A percentile compares a stretch with the other conserved stretches of the same genome.
These are phyloP conservation scores for Spheniscus humboldti DNA, from an alignment of 2,797 vertebrate species.

Conservation along the genomic window DNA sequence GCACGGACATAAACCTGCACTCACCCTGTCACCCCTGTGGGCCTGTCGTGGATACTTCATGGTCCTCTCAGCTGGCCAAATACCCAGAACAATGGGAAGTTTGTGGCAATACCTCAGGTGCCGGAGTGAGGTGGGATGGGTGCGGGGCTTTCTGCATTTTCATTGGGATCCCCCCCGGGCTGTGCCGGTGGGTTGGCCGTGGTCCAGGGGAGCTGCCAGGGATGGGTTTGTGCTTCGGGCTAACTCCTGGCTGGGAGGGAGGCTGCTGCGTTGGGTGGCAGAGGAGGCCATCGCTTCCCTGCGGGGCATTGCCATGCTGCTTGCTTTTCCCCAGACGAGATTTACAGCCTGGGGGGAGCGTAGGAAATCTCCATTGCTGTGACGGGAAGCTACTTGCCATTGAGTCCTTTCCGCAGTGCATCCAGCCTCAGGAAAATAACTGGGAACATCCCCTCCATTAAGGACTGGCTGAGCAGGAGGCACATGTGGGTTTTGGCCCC, in stretches of 20 bases:
- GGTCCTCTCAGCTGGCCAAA: neutral
- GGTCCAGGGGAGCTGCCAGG: neutral
- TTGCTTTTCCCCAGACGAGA: neutral
- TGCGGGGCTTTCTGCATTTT: neutral
- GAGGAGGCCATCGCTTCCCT: neutral
- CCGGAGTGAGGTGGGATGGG: neutral
- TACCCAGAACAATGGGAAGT: neutral
- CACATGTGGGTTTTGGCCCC: neutral
- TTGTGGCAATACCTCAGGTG: neutral
- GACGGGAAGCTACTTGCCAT: neutral
- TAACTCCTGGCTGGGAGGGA: neutral
- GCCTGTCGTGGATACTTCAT: neutral
- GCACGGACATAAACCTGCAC: neutral
- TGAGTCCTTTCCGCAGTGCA: neutral
- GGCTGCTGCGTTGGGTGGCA: accelerated
- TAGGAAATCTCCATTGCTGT: neutral
- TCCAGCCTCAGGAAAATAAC: neutral
- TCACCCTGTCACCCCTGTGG: neutral
- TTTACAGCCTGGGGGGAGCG: neutral
- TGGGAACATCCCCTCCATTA: neutral
- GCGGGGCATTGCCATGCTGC: accelerated
- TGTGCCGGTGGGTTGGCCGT: accelerated
- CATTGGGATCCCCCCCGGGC: accelerated
- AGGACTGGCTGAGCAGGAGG: neutral
- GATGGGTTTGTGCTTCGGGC: neutral